These are phyloP conservation scores for Elymnias hypermnestra DNA, from an alignment of 1,140 invertebrate genomes.

Conservation along the genomic window DNA sequence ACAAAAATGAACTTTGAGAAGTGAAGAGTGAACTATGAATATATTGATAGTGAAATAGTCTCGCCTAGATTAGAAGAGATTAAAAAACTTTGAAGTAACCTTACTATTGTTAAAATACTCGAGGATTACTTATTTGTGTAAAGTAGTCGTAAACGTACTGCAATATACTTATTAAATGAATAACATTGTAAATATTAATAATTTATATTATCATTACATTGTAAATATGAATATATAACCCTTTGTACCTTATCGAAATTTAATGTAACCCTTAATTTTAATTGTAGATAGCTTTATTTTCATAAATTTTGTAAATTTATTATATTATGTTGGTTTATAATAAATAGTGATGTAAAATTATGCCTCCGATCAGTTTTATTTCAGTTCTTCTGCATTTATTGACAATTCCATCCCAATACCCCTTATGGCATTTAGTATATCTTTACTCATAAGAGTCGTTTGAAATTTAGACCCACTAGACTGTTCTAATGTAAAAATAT, in stretches of 20 bases:
- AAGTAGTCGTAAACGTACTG: conserved; percentile 3
- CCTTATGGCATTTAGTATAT: too few species aligned
- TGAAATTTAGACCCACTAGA: too few species aligned
- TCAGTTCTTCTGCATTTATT: too few species aligned
- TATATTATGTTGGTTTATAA: conserved; percentile 41
- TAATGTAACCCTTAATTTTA: background rate
- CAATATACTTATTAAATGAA: conserved; percentile 15
- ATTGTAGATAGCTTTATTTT: conserved; percentile 40
- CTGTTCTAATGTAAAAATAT: too few species aligned
- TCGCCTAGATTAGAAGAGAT: too few species aligned
- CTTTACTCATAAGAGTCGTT: too few species aligned
- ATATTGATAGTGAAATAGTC: conserved; percentile 46
- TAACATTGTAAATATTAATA: conserved; percentile 53
- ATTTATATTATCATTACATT: conserved; percentile 33
- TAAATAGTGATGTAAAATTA: too few species aligned
- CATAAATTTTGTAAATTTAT: conserved; percentile 45
- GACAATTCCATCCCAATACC: too few species aligned
- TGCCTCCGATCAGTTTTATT: too few species aligned
- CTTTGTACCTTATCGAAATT: conserved; percentile 12
- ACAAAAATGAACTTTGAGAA: conserved; percentile 29
- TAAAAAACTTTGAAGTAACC: conserved; percentile 25
- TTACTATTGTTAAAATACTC: conserved; percentile 16
- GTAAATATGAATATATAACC: conserved; percentile 17
- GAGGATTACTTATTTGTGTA: conserved; percentile 11
- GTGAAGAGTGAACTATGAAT: conserved; percentile 26